A percentile compares a stretch with the other conserved stretches of the same genome.
These are phyloP conservation scores for Tapirus terrestris DNA, from an alignment of 2,113 vertebrate species.

Conservation along the genomic window DNA sequence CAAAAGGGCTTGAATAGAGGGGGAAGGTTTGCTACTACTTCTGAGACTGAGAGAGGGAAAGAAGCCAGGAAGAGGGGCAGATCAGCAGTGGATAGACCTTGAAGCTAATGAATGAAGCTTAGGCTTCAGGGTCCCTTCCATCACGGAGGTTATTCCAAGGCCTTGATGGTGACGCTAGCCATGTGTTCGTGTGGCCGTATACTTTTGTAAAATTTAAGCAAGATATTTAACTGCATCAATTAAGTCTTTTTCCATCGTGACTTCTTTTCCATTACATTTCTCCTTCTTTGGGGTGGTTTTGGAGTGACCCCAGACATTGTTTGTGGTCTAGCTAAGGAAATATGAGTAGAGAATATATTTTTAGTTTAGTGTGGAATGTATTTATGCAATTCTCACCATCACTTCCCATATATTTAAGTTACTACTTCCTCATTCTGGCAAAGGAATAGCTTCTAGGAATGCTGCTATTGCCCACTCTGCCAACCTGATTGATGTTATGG, in stretches of 20 bases:
- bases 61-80: neutral
- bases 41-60: neutral
- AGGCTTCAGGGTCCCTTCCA: neutral
- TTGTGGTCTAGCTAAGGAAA: conserved; percentile 32
- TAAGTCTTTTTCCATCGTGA: neutral
- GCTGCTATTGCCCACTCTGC: neutral
- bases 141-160: neutral
- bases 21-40: neutral
- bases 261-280: neutral
- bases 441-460: conserved; percentile 6
- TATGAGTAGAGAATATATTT: neutral
- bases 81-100: neutral
- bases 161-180: neutral
- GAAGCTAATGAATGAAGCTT: neutral
- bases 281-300: neutral
- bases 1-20: neutral
- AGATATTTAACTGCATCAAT: neutral
- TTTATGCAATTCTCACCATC: neutral
- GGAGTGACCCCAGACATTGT: neutral
- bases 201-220: neutral
- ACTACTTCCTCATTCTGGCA: neutral
- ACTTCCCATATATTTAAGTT: conserved; percentile 3
- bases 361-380: conserved; percentile 5
- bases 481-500: neutral
- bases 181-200: neutral